These are phyloP conservation scores for Moxostoma hubbsi DNA, from an alignment of 2,797 vertebrate species.

Conservation along the genomic window DNA sequence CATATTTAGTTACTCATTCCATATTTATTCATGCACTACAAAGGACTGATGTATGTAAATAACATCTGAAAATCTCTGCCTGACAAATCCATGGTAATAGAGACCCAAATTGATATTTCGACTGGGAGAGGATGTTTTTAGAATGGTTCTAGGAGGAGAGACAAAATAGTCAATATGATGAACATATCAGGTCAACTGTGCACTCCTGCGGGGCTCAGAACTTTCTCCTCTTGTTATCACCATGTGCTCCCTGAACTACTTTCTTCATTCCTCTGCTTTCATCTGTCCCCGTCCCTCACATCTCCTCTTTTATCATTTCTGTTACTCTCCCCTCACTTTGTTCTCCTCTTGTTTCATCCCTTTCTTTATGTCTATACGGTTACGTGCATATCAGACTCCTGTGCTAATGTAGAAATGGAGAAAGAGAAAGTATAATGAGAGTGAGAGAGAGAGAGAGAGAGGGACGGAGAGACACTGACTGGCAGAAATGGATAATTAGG, in stretches of 20 bases:
- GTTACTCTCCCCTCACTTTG: background rate
- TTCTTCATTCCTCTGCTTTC: constrained; percentile 36
- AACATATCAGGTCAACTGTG: too few species aligned
- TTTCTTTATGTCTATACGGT: constrained; percentile 66
- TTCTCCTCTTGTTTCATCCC: constrained; percentile 47
- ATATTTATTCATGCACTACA: too few species aligned
- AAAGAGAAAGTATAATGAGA: constrained; percentile 72
- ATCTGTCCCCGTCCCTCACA: background rate
- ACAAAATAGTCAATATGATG: too few species aligned
- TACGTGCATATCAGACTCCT: constrained; percentile 70
- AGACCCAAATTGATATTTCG: too few species aligned
- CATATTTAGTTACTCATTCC: too few species aligned
- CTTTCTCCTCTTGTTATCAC: too few species aligned
- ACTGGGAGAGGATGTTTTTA: too few species aligned
- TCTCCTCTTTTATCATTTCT: constrained; percentile 51
- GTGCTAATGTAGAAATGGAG: constrained; percentile 77
- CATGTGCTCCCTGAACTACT: background rate
- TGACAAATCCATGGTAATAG: too few species aligned
- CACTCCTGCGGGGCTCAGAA: too few species aligned
- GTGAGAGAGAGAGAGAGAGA: constrained; percentile 64
- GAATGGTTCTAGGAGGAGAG: too few species aligned
- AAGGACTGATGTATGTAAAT: too few species aligned
- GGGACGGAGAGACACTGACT: constrained; percentile 74
- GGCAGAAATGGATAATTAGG: constrained; percentile 86
- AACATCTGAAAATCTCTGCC: too few species aligned